Evolutionary conservation across 2,113 vertebrate genomes (phyloP).

Genomic region (Myrmecophaga tridactyla): DNA sequence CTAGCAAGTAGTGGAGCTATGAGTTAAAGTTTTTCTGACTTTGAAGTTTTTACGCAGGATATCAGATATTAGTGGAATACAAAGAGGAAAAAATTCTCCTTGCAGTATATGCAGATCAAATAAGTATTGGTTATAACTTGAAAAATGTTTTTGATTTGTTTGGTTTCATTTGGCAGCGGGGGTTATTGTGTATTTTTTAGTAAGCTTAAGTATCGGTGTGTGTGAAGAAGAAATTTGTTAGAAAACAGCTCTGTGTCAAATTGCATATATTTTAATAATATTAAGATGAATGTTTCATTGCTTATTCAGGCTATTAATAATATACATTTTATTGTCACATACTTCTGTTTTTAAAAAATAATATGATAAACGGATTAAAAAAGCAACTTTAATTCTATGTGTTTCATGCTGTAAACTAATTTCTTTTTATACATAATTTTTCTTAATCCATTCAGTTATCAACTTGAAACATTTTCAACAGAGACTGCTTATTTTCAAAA

Average conservation of each 20-base stretch:
- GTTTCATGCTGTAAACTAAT: neutral
- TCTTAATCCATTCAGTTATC: neutral
- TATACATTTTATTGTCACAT: neutral
- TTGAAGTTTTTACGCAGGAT: neutral
- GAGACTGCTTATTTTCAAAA: conserved; percentile 3
- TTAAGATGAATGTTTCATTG: neutral
- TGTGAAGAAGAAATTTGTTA: neutral
- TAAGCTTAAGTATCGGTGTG: neutral
- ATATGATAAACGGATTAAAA: neutral
- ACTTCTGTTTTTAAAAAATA: conserved; percentile 4
- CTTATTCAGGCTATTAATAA: neutral
- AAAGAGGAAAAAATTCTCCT: neutral
- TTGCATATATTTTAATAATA: neutral
- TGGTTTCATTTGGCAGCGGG: neutral
- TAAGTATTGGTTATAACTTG: neutral
- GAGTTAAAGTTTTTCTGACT: neutral
- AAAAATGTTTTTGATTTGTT: neutral
- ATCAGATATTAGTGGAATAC: neutral
- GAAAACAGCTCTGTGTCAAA: neutral
- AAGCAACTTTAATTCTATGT: neutral
- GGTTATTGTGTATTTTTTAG: neutral
- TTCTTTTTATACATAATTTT: neutral
- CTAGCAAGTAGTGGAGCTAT: neutral
- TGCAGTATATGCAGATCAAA: neutral
- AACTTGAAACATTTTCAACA: neutral